A percentile compares a stretch with the other conserved stretches of the same genome.
phyloP scores from a whole-genome alignment of 1,140 invertebrate genomes.

The Arctopsyche grandis region DNA sequence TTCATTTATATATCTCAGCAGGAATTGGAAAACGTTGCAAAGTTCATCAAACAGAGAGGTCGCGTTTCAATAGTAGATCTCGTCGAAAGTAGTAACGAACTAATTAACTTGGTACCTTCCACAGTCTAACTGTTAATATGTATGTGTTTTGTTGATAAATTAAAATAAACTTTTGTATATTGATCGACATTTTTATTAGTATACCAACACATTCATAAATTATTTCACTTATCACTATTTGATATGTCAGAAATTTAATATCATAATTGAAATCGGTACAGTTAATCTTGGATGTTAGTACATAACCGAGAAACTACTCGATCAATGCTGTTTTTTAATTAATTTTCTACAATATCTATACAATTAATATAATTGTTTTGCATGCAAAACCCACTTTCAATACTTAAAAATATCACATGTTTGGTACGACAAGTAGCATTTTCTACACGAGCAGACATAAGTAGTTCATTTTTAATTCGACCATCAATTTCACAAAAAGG shows the following conservation, averaged over 20 bases:
- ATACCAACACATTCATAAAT: constrained; percentile 3
- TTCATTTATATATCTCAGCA: constrained; percentile 97
- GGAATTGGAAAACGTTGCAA: constrained; percentile 92
- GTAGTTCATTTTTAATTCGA: too few relatives aligned
- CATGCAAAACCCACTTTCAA: too few relatives aligned
- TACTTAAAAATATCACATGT: constrained; percentile 19
- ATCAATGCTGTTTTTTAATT: too few relatives aligned
- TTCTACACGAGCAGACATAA: too few relatives aligned
- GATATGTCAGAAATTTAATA: constrained; percentile 7
- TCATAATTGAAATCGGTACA: neutral
- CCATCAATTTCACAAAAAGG: too few relatives aligned
- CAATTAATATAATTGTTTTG: too few relatives aligned
- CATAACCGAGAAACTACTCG: too few relatives aligned
- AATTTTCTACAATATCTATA: too few relatives aligned
- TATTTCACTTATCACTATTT: neutral
- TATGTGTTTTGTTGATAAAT: neutral
- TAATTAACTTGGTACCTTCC: constrained; percentile 85
- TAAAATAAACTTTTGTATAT: neutral
- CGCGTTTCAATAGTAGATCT: constrained; percentile 93
- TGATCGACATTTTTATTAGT: constrained; percentile 9
- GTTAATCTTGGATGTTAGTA: too few relatives aligned
- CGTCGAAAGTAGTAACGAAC: constrained; percentile 91
- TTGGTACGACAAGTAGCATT: constrained; percentile 6
- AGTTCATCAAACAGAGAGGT: constrained; percentile 95
- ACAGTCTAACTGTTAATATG: constrained; percentile 54